Percentiles rank a stretch among this genome's conserved stretches.
Conservation (phyloP, 2,888 invertebrate species). For the Trachelus troglodyta region DNA sequence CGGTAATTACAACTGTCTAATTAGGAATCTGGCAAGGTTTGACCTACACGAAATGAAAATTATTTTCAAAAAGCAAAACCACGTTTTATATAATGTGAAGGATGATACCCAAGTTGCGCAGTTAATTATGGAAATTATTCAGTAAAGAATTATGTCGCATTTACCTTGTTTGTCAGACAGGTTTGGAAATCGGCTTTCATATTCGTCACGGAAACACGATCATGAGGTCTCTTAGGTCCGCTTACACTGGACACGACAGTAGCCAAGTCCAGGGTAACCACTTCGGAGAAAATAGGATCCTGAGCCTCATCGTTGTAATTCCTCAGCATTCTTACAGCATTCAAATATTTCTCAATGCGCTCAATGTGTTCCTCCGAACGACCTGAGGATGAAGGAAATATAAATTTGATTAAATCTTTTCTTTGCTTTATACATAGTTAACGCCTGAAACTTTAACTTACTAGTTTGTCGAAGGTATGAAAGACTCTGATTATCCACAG, state of each 20-base stretch:
- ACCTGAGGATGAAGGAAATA: conserved; percentile 70
- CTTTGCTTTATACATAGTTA: background rate
- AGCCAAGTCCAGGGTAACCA: conserved; percentile 85
- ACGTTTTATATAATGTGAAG: background rate
- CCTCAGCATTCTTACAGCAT: conserved; percentile 83
- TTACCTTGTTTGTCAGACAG: conserved; percentile 89
- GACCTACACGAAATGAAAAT: background rate
- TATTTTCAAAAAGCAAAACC: background rate
- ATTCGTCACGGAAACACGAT: conserved; percentile 88
- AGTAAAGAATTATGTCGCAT: conserved; percentile 29
- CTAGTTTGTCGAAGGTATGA: conserved; percentile 89
- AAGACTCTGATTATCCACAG: conserved; percentile 85
- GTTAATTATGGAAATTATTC: background rate
- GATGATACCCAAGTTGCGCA: background rate
- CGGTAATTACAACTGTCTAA: background rate
- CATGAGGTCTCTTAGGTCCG: conserved; percentile 97
- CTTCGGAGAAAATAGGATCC: conserved; percentile 89
- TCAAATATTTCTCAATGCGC: conserved; percentile 84
- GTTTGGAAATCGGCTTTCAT: conserved; percentile 91
- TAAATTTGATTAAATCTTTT: background rate
- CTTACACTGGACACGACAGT: conserved; percentile 95
- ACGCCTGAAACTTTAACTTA: conserved; percentile 55
- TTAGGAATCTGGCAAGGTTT: background rate
- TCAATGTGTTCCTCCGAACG: conserved; percentile 81
- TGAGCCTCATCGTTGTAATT: conserved; percentile 80